Percentiles rank a stretch among this genome's conserved stretches.
These are phyloP conservation scores for Hydrochoerus hydrochaeris DNA, from an alignment of 2,113 vertebrate species.

Conservation along the genomic window DNA sequence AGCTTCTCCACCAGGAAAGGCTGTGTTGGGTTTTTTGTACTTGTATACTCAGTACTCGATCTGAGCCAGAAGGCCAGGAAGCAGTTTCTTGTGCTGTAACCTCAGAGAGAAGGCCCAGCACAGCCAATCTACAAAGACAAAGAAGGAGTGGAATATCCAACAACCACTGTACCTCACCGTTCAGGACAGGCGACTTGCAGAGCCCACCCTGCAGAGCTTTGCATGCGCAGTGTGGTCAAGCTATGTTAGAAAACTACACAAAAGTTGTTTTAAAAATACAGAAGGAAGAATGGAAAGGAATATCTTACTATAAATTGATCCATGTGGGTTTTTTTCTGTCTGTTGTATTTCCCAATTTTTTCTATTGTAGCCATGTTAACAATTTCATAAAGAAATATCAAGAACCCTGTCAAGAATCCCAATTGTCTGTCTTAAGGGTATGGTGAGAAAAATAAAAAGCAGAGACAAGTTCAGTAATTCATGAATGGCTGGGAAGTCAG, in stretches of 20 bases:
- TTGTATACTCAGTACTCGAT: background rate
- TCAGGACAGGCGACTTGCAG: background rate
- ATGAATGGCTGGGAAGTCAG: no score
- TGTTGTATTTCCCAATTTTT: background rate
- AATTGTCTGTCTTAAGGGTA: no score
- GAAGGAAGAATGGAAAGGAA: background rate
- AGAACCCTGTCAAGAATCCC: no score
- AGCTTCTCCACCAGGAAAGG: background rate
- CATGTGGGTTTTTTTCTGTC: background rate
- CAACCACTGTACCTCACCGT: accelerated
- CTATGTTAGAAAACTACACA: background rate
- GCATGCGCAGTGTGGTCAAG: accelerated
- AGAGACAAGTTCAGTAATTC: no score
- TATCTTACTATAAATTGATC: background rate
- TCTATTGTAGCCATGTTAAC: background rate
- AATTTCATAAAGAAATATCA: background rate
- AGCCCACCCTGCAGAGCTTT: accelerated
- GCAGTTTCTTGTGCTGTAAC: background rate
- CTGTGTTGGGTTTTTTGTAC: background rate
- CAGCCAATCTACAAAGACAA: background rate
- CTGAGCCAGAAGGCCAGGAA: background rate
- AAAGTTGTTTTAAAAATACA: background rate
- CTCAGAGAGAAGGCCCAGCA: background rate
- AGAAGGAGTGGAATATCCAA: background rate
- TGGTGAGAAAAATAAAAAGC: no score